Evolutionary conservation across 1,140 invertebrate species (phyloP).

Genomic region (Drosophila oshimai): DNA sequence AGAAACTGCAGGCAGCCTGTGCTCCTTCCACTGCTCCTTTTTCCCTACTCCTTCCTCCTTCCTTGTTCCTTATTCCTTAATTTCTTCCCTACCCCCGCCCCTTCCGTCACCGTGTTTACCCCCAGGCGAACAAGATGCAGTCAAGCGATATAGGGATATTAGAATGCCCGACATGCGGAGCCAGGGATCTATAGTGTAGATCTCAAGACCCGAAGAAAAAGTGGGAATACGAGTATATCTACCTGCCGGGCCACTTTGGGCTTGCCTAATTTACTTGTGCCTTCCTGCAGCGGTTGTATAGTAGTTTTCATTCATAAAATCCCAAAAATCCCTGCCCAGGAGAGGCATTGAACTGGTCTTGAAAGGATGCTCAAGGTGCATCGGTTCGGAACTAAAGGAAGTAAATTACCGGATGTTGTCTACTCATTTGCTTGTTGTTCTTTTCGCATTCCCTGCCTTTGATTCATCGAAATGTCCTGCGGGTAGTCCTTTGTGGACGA

Average conservation of each 20-base stretch:
- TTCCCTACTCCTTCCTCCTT: not conserved
- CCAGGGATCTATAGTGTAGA: constrained; percentile 1
- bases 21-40: constrained; percentile 2
- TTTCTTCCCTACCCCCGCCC: not conserved
- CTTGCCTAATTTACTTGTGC: constrained; percentile 81
- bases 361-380: constrained; percentile 49
- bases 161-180: constrained; percentile 42
- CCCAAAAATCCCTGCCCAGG: constrained; percentile 25
- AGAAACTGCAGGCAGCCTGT: constrained; percentile 61
- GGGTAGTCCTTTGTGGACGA: constrained; percentile 57
- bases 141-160: constrained; percentile 70
- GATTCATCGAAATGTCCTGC: constrained; percentile 73
- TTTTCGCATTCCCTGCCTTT: constrained; percentile 60
- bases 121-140: constrained; percentile 57
- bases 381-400: constrained; percentile 79
- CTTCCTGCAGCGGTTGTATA: constrained; percentile 46
- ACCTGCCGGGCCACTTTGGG: constrained; percentile 72
- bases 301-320: constrained; percentile 66
- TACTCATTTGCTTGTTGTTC: constrained; percentile 78
- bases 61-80: constrained; percentile 7
- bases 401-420: constrained; percentile 82
- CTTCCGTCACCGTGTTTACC: constrained; percentile 16
- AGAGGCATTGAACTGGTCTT: constrained; percentile 20
- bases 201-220: not conserved
- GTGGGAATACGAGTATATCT: constrained; percentile 4